Base-by-base conservation (phyloP, 1,140 invertebrate genomes). In the Leptinotarsa lineolata region DNA sequence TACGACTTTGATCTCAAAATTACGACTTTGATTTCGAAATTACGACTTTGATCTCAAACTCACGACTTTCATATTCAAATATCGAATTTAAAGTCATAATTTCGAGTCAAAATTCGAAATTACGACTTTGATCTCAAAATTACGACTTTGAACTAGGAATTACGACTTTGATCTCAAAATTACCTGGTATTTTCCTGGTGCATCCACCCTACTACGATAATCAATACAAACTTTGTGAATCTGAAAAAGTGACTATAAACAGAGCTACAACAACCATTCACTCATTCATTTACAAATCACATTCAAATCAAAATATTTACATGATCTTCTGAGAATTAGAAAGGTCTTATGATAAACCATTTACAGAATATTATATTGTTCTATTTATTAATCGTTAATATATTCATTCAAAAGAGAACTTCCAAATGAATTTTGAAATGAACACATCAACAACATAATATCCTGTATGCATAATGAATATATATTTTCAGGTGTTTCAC, bases 401-500 rank as follows among this genome's bases (percentile, higher is more conserved):
- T 39, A 11, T 39, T 39, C 30, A 11, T 39, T 39, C n/a, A 61
- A 22, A 61, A 61, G 15, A 61, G n/a, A 13, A 61, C 18, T 61
- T 20, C 60, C 60, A 61, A 18, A 6, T 6, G 15, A 4, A 59
- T 20, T 59, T 59, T 59, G 16, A 59, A 59, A 59, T n/a, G 5
- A 18, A 59, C 20, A 63, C 61, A 63, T 21, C 20, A 21, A 30
- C 61, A 63, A 63, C 15, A 45, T 18, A 68, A 68, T 22, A 45
- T 30, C 45, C 66, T n/a, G 20, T 63, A 22, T 15, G 6, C 48
- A 54, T 63, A 63, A 63, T 12, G 20, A n/a, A n/a, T 16, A 59
- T 16, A 59, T 70, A 75, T 76, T 76, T 75, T 68, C 73, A 73
- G 74, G 74, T 78, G 75, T 71, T 76, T 70, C 66, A 74, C 73